A percentile compares a stretch with the other conserved stretches of the same genome.
Evolutionary conservation across 2,888 invertebrate genomes (phyloP).

Genomic region (Pandemis heparana): DNA sequence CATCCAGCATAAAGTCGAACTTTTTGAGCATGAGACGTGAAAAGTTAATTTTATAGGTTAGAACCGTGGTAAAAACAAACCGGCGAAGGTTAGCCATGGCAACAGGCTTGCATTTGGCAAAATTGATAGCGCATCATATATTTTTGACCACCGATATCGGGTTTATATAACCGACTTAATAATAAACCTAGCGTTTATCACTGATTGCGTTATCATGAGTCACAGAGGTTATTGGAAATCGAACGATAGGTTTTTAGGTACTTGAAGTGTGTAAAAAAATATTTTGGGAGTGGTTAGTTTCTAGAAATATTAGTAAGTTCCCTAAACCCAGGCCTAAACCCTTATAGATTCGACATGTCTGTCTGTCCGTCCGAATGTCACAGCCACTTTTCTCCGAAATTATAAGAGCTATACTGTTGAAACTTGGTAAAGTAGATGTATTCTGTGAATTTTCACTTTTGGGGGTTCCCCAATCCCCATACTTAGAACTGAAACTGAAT

Average conservation of each 20-base stretch:
- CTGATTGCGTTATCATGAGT: constrained; percentile 6
- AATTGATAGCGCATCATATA: constrained; percentile 1
- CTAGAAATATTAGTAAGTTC: not conserved
- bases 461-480: too few relatives aligned
- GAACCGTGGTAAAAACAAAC: not conserved
- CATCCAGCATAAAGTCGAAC: too few relatives aligned
- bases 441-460: too few relatives aligned
- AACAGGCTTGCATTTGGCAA: not conserved
- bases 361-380: too few relatives aligned
- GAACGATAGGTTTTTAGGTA: not conserved
- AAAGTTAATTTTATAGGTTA: too few relatives aligned
- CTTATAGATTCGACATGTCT: too few relatives aligned
- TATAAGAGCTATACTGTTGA: too few relatives aligned
- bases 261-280: not conserved
- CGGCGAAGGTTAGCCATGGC: not conserved
- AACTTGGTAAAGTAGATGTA: too few relatives aligned
- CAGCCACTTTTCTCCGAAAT: too few relatives aligned
- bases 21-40: too few relatives aligned
- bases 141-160: constrained; percentile 5
- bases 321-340: too few relatives aligned
- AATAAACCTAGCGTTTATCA: not conserved
- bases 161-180: not conserved
- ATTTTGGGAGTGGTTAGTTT: not conserved
- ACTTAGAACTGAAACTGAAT: too few relatives aligned
- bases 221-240: constrained; percentile 17